These are phyloP conservation scores for Emydoidea blandingii DNA, from an alignment of 2,797 vertebrate species.

Conservation along the genomic window DNA sequence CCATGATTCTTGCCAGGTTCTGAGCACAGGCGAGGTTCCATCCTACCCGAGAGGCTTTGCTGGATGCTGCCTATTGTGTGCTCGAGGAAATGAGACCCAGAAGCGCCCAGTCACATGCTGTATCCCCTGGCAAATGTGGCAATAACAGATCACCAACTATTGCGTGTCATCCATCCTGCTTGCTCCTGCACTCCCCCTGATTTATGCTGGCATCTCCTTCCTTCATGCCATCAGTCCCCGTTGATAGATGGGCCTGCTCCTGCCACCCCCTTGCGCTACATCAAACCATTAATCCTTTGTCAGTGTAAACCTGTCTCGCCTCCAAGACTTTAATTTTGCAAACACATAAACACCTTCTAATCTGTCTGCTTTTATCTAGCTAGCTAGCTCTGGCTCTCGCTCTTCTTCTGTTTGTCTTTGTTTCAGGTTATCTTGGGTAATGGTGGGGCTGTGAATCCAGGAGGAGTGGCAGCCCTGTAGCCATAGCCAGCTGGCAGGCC, in stretches of 20 bases:
- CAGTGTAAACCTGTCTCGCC: constrained; percentile 72
- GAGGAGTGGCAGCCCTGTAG: neutral
- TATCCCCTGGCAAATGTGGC: neutral
- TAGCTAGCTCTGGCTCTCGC: neutral
- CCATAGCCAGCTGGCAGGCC: fast-evolving
- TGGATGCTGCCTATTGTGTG: fast-evolving
- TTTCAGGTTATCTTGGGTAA: constrained; percentile 58
- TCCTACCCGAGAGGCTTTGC: neutral
- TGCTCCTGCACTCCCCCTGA: constrained; percentile 48
- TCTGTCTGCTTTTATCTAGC: constrained; percentile 39
- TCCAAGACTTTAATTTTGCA: constrained; percentile 72
- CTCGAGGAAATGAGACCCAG: neutral
- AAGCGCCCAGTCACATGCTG: constrained; percentile 35
- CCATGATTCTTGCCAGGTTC: fast-evolving
- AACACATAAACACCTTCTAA: constrained; percentile 72
- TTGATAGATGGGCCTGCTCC: constrained; percentile 72
- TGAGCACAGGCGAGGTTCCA: neutral
- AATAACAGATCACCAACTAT: constrained; percentile 63
- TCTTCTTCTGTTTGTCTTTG: neutral
- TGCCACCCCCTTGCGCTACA: constrained; percentile 62
- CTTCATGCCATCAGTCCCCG: constrained; percentile 33
- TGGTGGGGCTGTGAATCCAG: fast-evolving
- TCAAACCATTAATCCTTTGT: constrained; percentile 69
- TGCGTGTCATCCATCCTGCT: constrained; percentile 62
- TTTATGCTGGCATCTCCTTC: constrained; percentile 61